Base-by-base conservation (phyloP, 1,140 invertebrate species). In the Meloidogyne hapla region DNA sequence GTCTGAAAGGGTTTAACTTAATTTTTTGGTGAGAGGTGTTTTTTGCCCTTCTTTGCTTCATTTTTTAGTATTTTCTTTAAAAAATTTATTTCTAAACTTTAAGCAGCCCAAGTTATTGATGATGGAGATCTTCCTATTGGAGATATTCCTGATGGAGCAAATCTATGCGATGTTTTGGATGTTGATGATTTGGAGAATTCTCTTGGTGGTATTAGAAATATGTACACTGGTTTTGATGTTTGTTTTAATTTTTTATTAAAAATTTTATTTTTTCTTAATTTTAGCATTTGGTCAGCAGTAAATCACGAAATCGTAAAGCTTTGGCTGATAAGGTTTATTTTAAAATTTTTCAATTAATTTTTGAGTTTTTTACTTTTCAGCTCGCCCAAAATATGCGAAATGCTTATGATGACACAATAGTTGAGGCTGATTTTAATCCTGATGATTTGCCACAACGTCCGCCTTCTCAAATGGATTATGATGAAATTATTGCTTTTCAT, bases 401-500 rank as follows among this genome's bases (percentile, higher is more conserved):
- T 25, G 61, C 62, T 56, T 77, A 77, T 38, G 76, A 77, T n/a
- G 73, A 75, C 13, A 77, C 74, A 40, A 33, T 68, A 38, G 15
- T 38, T 12, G 69, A 28, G 2, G 33, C 62, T 0, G 74, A 64
- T 45, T 13, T 74, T 45, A 40, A 80, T 40, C 18, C 42, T 21
- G 79, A 80, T 45, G 79, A 79, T 38, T 61, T 73, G 25, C 74
- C 76, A 28, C 48, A 69, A 23, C 65, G 69, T 28, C 75, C 75
- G 0, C 38, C 61, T 33, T 66, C 69, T 0, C 79, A 78, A 67
- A 80, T 80, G 79, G 79, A 81, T 15, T 72, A 72, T 23, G 70
- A 79, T 56, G 79, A 80, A 13, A 64, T 74, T 74, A 71, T 80
- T 25, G 79, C 74, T 33, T 80, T 77, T 26, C 75, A 81, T 48